Percentiles rank a stretch among this genome's conserved stretches.
Conservation (phyloP, 2,888 invertebrate species). For the Nephrotoma guestfalica region DNA sequence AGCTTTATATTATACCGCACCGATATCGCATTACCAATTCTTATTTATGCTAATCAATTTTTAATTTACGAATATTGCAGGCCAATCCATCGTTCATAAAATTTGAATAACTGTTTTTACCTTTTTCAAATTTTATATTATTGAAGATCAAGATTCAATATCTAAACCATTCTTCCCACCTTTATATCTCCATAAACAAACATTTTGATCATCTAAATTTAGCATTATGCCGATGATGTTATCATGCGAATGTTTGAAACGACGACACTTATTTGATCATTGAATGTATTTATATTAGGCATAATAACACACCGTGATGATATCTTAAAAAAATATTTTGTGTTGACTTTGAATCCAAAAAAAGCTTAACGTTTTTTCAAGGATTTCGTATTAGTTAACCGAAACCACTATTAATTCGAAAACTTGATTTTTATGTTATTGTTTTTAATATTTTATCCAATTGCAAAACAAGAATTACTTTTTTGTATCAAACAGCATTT, state of each 20-base stretch:
- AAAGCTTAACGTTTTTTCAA: neutral
- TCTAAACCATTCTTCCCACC: neutral
- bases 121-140: neutral
- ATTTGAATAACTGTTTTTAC: neutral
- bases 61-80: neutral
- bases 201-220: neutral
- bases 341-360: neutral
- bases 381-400: neutral
- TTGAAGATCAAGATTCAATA: neutral
- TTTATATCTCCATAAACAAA: neutral
- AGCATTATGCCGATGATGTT: neutral
- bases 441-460: neutral
- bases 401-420: neutral
- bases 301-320: neutral
- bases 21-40: neutral
- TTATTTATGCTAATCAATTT: neutral
- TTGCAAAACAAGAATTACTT: neutral
- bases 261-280: neutral
- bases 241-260: neutral
- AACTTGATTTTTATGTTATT: neutral
- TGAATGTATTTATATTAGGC: neutral
- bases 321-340: neutral
- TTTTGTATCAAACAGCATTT: neutral
- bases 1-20: neutral
- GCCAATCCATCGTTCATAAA: neutral